Evolutionary conservation across 2,888 invertebrate species (phyloP).

Genomic region (Cephus spinipes): DNA sequence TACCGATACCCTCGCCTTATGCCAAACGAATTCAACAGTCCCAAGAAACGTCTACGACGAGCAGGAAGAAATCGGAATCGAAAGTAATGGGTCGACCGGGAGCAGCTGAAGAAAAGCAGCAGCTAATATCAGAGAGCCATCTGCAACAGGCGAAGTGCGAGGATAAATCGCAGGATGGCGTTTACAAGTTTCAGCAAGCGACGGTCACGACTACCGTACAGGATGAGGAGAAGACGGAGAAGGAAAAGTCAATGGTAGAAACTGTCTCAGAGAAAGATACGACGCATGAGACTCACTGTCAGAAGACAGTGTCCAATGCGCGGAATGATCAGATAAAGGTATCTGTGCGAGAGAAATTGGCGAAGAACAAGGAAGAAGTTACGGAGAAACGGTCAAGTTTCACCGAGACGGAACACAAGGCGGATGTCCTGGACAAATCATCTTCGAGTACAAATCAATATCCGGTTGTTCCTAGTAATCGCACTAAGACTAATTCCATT

Average conservation of each 20-base stretch:
- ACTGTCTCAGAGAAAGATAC: conserved; percentile 39
- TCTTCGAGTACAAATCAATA: conserved; percentile 35
- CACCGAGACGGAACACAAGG: conserved; percentile 46
- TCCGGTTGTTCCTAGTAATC: conserved; percentile 29
- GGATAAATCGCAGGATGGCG: conserved; percentile 39
- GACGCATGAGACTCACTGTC: conserved; percentile 33
- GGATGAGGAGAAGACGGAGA: conserved; percentile 30
- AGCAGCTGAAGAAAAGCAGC: conserved; percentile 22
- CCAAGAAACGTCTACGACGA: conserved; percentile 31
- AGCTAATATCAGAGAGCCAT: conserved; percentile 19
- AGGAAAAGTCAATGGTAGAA: conserved; percentile 4
- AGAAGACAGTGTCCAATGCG: conserved; percentile 56
- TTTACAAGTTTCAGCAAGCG: conserved; percentile 47
- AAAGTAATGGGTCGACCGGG: background rate
- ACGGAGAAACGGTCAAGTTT: conserved; percentile 54
- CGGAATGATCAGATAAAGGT: conserved; percentile 60
- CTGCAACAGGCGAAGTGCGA: conserved; percentile 20
- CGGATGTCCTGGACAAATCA: conserved; percentile 37
- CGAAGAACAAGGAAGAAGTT: conserved; percentile 53
- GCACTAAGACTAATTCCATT: conserved; percentile 31
- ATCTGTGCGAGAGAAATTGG: conserved; percentile 52
- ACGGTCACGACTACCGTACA: conserved; percentile 36
- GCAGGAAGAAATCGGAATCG: conserved; percentile 19
- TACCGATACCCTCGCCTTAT: conserved; percentile 54
- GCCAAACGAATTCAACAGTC: conserved; percentile 44